Base-by-base conservation (phyloP, 2,888 invertebrate genomes). In the Calameuta filiformis region DNA sequence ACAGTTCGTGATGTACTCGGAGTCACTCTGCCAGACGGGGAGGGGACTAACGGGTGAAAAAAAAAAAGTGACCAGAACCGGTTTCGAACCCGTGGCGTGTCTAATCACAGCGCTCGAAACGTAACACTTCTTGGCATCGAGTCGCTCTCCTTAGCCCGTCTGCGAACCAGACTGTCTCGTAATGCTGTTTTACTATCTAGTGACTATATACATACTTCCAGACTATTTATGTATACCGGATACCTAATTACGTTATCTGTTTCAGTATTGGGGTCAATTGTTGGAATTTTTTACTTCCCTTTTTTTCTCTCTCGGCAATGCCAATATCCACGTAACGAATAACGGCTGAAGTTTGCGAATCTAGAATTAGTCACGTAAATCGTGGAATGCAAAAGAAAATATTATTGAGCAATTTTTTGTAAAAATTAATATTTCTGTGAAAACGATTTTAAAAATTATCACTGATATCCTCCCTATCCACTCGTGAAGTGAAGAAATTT, bases 21-120 rank as follows among this genome's bases (percentile, higher is more conserved):
- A 56, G 56, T 56, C 56, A 23, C 9, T 56, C 56, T 56, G 56
- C 23, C 56, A 56, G 23, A 56, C 23, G 56, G 9, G 56, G 23
- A 56, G 35, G 23, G 33, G 30, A 69, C 3, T 15, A 40, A 35
- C 56, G 73, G 37, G 34, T 37, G 68, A 56, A 35, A 68, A 68
- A 76, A 71, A 69, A 77, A 69, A 77, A 80, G 74, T 37, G 73
- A 35, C n/a, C 34, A 78, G 82, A 87, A 87, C 88, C 87, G 88
- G 88, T 88, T 88, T 81, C 79, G 83, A 83, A 82, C 77, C 82
- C 81, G 80, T 85, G 87, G 87, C 85, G 86, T 86, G 86, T 87
- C 88, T 89, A 89, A 89, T 88, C 88, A 85, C 85, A 85, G 84
- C 87, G 85, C 86, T 87, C 85, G 83, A 85, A 89, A 84, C 85